Percentiles rank a stretch among this genome's conserved stretches.
Conservation (phyloP, 1,140 invertebrate species). For the Ruditapes philippinarum region DNA sequence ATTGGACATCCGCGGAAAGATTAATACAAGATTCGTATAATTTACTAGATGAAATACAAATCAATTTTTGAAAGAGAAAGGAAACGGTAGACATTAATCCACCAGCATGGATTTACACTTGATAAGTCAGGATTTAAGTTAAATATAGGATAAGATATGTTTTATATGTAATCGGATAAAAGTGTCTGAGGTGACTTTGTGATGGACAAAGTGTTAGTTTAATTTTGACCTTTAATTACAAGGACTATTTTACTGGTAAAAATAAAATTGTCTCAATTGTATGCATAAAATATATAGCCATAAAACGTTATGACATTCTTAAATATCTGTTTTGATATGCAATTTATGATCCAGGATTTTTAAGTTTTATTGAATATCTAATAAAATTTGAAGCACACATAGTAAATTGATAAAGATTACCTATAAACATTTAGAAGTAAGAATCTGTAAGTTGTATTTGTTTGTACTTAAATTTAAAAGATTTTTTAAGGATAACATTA, state of each 20-base stretch:
- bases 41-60: slow-evolving; percentile 12
- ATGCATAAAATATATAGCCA: too few relatives aligned
- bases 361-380: too few relatives aligned
- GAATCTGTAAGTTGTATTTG: background rate
- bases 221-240: background rate
- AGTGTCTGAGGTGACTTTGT: background rate
- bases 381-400: background rate
- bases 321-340: too few relatives aligned
- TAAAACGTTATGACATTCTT: too few relatives aligned
- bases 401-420: background rate
- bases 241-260: background rate
- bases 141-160: slow-evolving; percentile 35
- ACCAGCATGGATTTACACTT: background rate
- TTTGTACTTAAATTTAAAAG: slow-evolving; percentile 3
- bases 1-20: background rate
- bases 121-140: background rate
- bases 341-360: too few relatives aligned
- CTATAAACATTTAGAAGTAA: background rate
- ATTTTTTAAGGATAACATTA: slow-evolving; percentile 11
- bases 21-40: background rate
- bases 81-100: background rate
- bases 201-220: background rate
- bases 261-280: too few relatives aligned
- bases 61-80: background rate
- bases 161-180: slow-evolving; percentile 1